These are phyloP conservation scores for Molothrus aeneus DNA, from an alignment of 2,797 vertebrate species.

Conservation along the genomic window DNA sequence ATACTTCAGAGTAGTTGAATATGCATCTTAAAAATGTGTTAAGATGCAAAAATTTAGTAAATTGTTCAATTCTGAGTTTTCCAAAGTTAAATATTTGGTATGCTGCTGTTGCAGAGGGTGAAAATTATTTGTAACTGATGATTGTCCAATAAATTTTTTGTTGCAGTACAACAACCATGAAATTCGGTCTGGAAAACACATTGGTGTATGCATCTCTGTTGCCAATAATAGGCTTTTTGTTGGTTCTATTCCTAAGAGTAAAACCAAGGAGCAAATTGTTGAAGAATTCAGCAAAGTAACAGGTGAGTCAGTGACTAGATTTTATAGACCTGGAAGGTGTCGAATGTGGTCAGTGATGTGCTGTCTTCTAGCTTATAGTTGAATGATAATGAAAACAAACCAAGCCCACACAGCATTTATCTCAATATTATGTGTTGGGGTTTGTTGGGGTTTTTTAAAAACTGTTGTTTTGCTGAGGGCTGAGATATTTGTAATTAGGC, in stretches of 20 bases:
- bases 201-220: constrained; percentile 97
- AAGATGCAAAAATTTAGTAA: background rate
- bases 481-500: background rate
- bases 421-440: background rate
- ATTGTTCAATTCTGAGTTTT: background rate
- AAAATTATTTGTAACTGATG: background rate
- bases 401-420: background rate
- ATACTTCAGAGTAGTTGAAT: background rate
- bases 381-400: background rate
- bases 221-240: constrained; percentile 98
- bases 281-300: constrained; percentile 98
- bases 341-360: background rate
- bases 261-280: constrained; percentile 98
- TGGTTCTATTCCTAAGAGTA: constrained; percentile 99
- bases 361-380: background rate
- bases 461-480: background rate
- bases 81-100: background rate
- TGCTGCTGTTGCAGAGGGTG: background rate
- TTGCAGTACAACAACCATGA: constrained; percentile 96
- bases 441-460: background rate
- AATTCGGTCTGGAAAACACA: constrained; percentile 97
- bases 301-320: constrained; percentile 79
- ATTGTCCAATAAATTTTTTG: constrained; percentile 33
- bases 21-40: background rate
- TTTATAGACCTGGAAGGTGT: background rate